Percentiles rank a stretch among this genome's conserved stretches.
phyloP scores from a whole-genome alignment of 2,888 invertebrate genomes.

The Dermolepida albohirtum region DNA sequence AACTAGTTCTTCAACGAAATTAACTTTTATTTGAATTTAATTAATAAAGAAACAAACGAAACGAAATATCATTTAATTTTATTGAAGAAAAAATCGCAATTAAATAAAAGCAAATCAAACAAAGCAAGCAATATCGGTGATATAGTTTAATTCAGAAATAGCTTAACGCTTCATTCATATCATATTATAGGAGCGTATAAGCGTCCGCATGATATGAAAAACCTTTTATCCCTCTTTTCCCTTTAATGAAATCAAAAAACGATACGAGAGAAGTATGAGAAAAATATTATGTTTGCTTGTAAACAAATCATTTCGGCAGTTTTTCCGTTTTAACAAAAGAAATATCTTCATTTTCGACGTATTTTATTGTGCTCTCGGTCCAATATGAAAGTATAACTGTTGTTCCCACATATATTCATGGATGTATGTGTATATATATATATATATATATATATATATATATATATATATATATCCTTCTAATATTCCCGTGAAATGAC shows the following conservation, averaged over 20 bases:
- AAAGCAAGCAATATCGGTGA: too few relatives aligned
- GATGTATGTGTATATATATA: slow-evolving; percentile 1
- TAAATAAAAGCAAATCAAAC: too few relatives aligned
- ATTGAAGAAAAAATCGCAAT: too few relatives aligned
- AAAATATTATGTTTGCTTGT: slow-evolving; percentile 13
- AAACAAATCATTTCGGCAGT: slow-evolving; percentile 10
- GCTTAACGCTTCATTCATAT: too few relatives aligned
- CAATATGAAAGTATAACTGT: slow-evolving; percentile 9
- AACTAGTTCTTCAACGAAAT: too few relatives aligned
- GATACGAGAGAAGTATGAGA: neutral
- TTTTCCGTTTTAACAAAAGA: slow-evolving; percentile 3
- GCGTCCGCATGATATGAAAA: too few relatives aligned
- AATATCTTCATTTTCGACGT: slow-evolving; percentile 1
- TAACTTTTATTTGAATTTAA: too few relatives aligned
- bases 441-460: slow-evolving; percentile 10
- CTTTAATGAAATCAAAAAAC: neutral
- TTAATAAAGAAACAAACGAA: too few relatives aligned
- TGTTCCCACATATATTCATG: slow-evolving; percentile 6
- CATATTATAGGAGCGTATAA: too few relatives aligned
- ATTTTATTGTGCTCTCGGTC: neutral
- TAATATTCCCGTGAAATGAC: slow-evolving; percentile 43
- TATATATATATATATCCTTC: slow-evolving; percentile 29
- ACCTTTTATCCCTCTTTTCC: too few relatives aligned
- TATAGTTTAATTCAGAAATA: too few relatives aligned
- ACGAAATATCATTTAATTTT: too few relatives aligned